Evolutionary conservation across 2,797 vertebrate genomes (phyloP), one percentile per base, ranked within the genome.

Genomic region (Glyptemys insculpta): DNA sequence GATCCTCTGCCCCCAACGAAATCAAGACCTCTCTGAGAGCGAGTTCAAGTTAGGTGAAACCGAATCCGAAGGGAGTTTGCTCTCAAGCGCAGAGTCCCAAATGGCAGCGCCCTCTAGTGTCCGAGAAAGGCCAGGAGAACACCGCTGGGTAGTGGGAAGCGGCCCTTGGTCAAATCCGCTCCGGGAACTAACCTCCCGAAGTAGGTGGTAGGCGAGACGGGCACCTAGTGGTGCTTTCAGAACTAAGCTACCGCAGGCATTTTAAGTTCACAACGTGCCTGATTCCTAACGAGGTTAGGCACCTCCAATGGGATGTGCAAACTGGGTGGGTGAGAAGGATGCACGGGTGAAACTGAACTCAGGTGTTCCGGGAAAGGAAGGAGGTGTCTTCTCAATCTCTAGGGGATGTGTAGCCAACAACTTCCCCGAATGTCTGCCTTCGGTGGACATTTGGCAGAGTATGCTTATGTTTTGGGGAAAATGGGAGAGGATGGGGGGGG

Each of bases 151-250:
- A 1, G 2, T 5, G 2, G 27, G 52, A 2, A 8, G 8, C 31
- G 0, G 4, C 47, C 25, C 1, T 7, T 50, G 16, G 16, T 0
- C 0, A n/a, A 37, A 2, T 9, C 37, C 2, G 10, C 10, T 72
- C 68, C 9, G 21, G 68, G 68, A 41, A 23, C 37, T 12, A 19
- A 72, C 65, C 65, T 41, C n/a, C 37, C 37, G 37, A 12, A 41
- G n/a, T 72, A 21, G n/a, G 65, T 11, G 18, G 19, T 68, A 23
- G 16, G 18, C 4, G 16, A 68, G 37, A 72, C 10, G n/a, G 19
- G 68, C 16, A 72, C 5, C 68, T 25, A 9, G 5, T 25, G 68
- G n/a, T 12, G 19, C 3, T 5, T 23, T 72, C 5, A 23, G 68
- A 72, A 41, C 21, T 41, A 25, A 72, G 37, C 68, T 6, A 11